phyloP scores from a whole-genome alignment of 1,140 invertebrate species.

The Battus philenor region DNA sequence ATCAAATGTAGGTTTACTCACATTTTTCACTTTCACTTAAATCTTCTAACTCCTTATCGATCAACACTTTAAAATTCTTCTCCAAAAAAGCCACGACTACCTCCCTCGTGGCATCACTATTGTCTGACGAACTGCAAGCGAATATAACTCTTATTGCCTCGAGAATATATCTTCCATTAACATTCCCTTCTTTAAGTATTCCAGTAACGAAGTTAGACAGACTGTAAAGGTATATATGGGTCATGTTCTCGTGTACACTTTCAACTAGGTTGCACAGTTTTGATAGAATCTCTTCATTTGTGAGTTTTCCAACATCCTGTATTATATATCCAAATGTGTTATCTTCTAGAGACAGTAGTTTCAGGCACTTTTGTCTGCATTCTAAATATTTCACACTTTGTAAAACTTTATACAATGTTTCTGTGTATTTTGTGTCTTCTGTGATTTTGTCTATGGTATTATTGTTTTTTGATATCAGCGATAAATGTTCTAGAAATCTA shows the following conservation, averaged over 20 bases:
- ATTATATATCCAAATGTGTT: slow-evolving; percentile 38
- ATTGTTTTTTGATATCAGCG: slow-evolving; percentile 13
- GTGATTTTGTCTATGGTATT: slow-evolving; percentile 18
- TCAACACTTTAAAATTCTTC: slow-evolving; percentile 27
- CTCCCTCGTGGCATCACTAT: slow-evolving; percentile 33
- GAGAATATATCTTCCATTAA: slow-evolving; percentile 21
- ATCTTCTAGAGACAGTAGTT: slow-evolving; percentile 35
- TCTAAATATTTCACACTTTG: slow-evolving; percentile 42
- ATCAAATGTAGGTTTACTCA: slow-evolving; percentile 29
- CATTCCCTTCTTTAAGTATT: slow-evolving; percentile 12
- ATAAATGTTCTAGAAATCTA: slow-evolving; percentile 37
- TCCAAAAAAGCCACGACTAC: slow-evolving; percentile 51
- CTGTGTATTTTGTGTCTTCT: slow-evolving; percentile 23
- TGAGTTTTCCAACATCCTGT: slow-evolving; percentile 13
- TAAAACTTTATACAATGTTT: slow-evolving; percentile 32
- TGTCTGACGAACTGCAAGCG: slow-evolving; percentile 44
- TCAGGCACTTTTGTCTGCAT: slow-evolving; percentile 48
- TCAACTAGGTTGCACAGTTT: slow-evolving; percentile 34
- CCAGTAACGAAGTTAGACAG: slow-evolving; percentile 36
- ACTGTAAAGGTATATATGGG: slow-evolving; percentile 54
- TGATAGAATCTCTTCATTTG: slow-evolving; percentile 23
- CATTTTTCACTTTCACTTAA: slow-evolving; percentile 36
- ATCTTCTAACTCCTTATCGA: slow-evolving; percentile 27
- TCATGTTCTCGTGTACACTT: slow-evolving; percentile 56
- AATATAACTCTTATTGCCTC: slow-evolving; percentile 38